Evolutionary conservation across 2,888 invertebrate species (phyloP).

Genomic region (Hylaea fasciaria): DNA sequence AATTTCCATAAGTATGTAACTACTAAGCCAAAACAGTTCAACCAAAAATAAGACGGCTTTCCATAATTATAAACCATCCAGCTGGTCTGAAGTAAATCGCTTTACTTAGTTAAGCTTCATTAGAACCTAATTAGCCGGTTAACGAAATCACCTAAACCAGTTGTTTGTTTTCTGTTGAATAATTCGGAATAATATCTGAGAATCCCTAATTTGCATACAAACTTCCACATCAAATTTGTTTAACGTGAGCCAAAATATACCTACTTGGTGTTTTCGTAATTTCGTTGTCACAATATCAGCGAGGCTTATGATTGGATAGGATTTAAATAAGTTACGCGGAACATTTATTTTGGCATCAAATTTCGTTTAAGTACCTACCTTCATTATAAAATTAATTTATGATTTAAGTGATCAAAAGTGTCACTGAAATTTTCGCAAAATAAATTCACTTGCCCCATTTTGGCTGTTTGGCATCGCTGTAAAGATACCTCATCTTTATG

Average conservation of each 20-base stretch:
- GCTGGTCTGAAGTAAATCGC: conserved; percentile 18
- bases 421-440: no score
- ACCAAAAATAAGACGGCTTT: conserved; percentile 5
- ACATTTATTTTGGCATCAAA: background rate
- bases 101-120: conserved; percentile 31
- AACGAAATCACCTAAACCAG: conserved; percentile 7
- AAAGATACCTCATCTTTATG: no score
- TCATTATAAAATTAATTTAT: no score
- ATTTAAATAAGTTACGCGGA: background rate
- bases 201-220: background rate
- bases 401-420: background rate
- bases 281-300: background rate
- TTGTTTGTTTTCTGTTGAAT: conserved; percentile 10
- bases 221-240: background rate
- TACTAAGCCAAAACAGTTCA: background rate
- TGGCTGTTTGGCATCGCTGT: no score
- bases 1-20: background rate
- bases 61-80: conserved; percentile 18
- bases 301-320: conserved; percentile 2
- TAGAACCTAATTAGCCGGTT: conserved; percentile 17
- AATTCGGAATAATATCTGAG: conserved; percentile 2
- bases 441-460: no score
- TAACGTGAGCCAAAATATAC: background rate
- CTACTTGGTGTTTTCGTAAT: background rate
- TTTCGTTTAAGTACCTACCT: no score